Evolutionary conservation across 2,797 vertebrate genomes (phyloP).

Genomic region (Oryzias dopingdopingensis): DNA sequence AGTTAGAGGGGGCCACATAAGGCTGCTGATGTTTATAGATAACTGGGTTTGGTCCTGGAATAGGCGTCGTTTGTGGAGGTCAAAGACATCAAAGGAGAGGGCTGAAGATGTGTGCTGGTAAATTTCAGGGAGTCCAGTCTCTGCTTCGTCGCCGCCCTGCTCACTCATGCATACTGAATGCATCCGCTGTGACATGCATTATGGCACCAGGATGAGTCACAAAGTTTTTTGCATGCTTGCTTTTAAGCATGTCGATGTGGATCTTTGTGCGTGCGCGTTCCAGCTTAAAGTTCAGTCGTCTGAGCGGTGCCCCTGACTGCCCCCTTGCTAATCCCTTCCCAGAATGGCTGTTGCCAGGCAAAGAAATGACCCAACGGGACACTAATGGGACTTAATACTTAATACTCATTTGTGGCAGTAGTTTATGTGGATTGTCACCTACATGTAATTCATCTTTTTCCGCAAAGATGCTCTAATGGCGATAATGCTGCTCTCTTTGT

Average conservation of each 20-base stretch:
- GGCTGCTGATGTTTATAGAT: slow-evolving; percentile 14
- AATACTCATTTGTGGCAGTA: slow-evolving; percentile 27
- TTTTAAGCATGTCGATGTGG: slow-evolving; percentile 12
- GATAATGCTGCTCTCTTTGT: neutral
- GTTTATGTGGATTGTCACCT: slow-evolving; percentile 1
- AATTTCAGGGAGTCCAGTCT: slow-evolving; percentile 32
- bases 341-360: slow-evolving; percentile 73
- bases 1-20: neutral
- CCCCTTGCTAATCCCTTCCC: slow-evolving; percentile 61
- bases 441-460: neutral
- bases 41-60: slow-evolving; percentile 11
- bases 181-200: slow-evolving; percentile 36
- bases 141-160: slow-evolving; percentile 27
- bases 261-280: slow-evolving; percentile 43
- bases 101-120: slow-evolving; percentile 32
- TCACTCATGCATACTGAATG: slow-evolving; percentile 21
- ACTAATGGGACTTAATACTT: slow-evolving; percentile 33
- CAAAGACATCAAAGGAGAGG: slow-evolving; percentile 48
- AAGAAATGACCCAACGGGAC: slow-evolving; percentile 49
- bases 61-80: slow-evolving; percentile 8
- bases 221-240: slow-evolving; percentile 28
- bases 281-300: slow-evolving; percentile 65
- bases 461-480: neutral
- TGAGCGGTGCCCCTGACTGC: slow-evolving; percentile 27
- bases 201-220: slow-evolving; percentile 46